Evolutionary conservation across 2,797 vertebrate species (phyloP), one percentile per base, ranked within the genome.

Genomic region (Distichodus sexfasciatus): DNA sequence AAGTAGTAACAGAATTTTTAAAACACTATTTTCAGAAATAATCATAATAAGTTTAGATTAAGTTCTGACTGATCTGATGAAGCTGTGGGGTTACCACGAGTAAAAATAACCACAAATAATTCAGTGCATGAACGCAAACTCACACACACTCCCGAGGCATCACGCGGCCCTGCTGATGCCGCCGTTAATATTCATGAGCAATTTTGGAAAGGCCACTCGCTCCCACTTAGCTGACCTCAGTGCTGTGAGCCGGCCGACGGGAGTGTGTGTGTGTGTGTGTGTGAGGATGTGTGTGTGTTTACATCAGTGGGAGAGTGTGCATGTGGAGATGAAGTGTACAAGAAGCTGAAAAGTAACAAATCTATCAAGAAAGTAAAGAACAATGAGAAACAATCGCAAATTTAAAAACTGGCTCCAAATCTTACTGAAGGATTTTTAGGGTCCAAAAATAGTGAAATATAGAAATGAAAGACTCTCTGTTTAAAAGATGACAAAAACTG

Each of bases 171-270:
- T 24, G 26, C 9, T 75, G 54, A 65, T 59, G 48, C 43, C 5
- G 12, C 44, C 62, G 61, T 78, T 75, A 65, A 53, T 65, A 74
- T 74, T 65, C 72, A 71, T 29, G 31, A 36, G 21, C 9, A 55
- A 61, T 40, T 23, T 23, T 23, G 59, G 46, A 62, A 68, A 68
- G 10, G 7, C n/a, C n/a, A n/a, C n/a, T n/a, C n/a, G 6, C 14
- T 54, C 29, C 51, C 29, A 35, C 1, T 15, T 28, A 50, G 23
- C 59, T 24, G 33, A 19, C 31, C n/a, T 46, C 5, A 28, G 38
- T 36, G 53, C 29, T 48, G 10, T n/a, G 40, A 46, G 51, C 6
- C 10, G 38, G 9, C 26, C 7, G 6, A 29, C 11, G 0, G 24
- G 6, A 28, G 31, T 59, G 48, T 28, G 61, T 36, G 4, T 28